These are phyloP conservation scores for Phaethornis superciliosus DNA, from an alignment of 2,113 vertebrate species.

Conservation along the genomic window DNA sequence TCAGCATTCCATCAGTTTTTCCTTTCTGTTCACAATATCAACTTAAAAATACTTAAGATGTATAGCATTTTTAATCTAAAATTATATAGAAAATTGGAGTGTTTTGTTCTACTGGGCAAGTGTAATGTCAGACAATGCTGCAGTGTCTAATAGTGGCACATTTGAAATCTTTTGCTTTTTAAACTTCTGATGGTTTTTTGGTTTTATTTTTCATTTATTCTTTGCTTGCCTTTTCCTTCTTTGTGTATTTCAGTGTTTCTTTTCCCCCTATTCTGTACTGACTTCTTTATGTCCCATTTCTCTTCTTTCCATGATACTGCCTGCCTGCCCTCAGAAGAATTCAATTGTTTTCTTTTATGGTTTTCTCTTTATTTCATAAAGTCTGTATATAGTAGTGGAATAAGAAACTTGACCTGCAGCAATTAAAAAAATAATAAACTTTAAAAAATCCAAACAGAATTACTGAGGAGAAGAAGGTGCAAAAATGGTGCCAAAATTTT, in stretches of 20 bases:
- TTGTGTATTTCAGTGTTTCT: background rate
- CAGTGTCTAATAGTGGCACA: background rate
- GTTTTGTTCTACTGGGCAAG: background rate
- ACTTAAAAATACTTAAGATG: background rate
- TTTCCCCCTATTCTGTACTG: background rate
- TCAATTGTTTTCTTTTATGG: background rate
- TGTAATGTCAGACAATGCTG: background rate
- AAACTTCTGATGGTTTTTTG: background rate
- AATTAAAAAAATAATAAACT: background rate
- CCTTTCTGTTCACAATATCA: background rate
- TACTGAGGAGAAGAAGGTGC: rapidly evolving
- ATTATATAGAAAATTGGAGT: background rate
- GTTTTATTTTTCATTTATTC: background rate
- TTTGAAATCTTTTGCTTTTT: background rate
- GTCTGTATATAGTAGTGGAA: background rate
- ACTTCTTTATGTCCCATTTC: background rate
- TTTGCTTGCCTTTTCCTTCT: background rate
- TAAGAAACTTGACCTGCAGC: background rate
- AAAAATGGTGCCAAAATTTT: background rate
- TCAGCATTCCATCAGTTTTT: background rate
- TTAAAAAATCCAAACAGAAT: background rate
- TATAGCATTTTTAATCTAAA: background rate
- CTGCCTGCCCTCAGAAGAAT: background rate
- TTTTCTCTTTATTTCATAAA: background rate
- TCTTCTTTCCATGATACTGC: background rate